phyloP scores from a whole-genome alignment of 2,797 vertebrate genomes.

The Triplophysa bombifrons region DNA sequence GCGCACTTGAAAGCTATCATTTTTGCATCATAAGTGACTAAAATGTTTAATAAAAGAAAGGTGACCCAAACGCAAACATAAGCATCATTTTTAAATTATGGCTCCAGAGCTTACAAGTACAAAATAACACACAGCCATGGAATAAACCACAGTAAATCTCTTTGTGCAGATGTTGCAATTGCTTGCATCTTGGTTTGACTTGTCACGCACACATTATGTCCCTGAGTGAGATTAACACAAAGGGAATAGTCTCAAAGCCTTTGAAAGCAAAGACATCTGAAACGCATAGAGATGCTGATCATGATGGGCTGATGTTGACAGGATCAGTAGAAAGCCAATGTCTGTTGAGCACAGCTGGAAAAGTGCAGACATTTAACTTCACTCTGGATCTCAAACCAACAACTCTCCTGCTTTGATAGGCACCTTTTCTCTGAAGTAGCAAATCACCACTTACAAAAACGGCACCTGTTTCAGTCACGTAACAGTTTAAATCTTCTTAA shows the following conservation, averaged over 20 bases:
- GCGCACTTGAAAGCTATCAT: background rate
- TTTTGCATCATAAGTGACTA: background rate
- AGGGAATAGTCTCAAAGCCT: background rate
- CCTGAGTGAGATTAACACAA: slow-evolving; percentile 6
- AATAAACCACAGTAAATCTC: slow-evolving; percentile 50
- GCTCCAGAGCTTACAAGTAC: slow-evolving; percentile 36
- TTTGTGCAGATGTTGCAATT: slow-evolving; percentile 18
- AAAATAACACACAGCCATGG: slow-evolving; percentile 66
- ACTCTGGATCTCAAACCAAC: slow-evolving; percentile 62
- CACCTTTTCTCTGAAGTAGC: background rate
- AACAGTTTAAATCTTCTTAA: background rate
- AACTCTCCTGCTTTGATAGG: slow-evolving; percentile 60
- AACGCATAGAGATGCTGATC: slow-evolving; percentile 56
- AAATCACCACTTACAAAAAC: background rate
- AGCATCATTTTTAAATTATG: background rate
- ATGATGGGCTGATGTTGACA: slow-evolving; percentile 59
- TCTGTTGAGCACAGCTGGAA: slow-evolving; percentile 68
- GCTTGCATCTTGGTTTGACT: slow-evolving; percentile 9
- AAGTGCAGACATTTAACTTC: slow-evolving; percentile 67
- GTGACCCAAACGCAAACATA: slow-evolving; percentile 16
- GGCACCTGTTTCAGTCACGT: background rate
- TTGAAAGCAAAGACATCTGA: slow-evolving; percentile 12
- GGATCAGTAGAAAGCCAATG: slow-evolving; percentile 65
- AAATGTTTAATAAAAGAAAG: slow-evolving; percentile 21
- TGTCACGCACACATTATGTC: background rate